Conservation (phyloP, 2,113 vertebrate species). For the Apteryx mantelli region DNA sequence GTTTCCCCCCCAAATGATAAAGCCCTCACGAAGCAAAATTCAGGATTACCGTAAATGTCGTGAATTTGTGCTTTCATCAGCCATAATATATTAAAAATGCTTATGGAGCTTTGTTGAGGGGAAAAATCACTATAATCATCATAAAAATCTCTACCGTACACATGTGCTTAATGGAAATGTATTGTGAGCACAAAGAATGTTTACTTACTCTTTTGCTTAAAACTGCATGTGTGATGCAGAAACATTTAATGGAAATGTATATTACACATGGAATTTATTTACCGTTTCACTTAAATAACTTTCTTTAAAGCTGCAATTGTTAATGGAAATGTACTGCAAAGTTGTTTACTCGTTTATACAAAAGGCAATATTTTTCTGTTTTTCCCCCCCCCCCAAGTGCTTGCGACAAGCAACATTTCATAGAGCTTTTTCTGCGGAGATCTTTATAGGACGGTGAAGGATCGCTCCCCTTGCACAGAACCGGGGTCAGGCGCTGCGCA, state of each 20-base stretch:
- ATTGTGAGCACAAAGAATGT: background rate
- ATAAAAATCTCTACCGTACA: background rate
- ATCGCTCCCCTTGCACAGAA: background rate
- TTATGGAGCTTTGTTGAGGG: background rate
- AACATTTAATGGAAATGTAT: constrained; percentile 1
- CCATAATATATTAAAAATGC: background rate
- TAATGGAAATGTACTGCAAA: background rate
- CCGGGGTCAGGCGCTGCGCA: background rate
- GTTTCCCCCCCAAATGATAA: background rate
- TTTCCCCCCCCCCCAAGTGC: background rate
- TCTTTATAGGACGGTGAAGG: background rate
- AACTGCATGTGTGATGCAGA: background rate
- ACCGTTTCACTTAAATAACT: background rate
- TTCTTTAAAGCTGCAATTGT: background rate
- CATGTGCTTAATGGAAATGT: background rate
- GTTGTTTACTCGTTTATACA: background rate
- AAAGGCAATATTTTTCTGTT: background rate
- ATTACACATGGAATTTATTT: background rate
- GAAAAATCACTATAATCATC: background rate
- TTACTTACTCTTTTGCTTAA: background rate
- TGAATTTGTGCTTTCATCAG: background rate
- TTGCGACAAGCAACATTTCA: background rate
- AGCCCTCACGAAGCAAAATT: background rate
- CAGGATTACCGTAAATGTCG: background rate
- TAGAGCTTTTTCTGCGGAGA: background rate